phyloP scores from a whole-genome alignment of 2,797 vertebrate species.

The Characodon lateralis region DNA sequence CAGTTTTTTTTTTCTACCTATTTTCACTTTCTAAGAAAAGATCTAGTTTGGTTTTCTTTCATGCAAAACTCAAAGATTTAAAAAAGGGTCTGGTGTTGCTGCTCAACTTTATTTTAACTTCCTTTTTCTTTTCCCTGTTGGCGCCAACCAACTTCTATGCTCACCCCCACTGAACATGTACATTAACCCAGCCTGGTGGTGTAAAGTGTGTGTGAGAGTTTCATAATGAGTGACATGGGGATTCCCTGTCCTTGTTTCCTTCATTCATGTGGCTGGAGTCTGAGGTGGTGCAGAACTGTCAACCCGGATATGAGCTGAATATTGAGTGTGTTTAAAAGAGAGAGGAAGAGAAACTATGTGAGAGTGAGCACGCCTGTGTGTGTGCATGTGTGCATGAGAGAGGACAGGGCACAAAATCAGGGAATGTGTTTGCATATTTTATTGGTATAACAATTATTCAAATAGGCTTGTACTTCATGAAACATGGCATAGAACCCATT shows the following conservation, averaged over 20 bases:
- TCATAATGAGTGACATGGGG: slow-evolving; percentile 68
- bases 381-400: background rate
- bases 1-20: background rate
- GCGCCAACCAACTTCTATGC: slow-evolving; percentile 7
- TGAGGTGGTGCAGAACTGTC: slow-evolving; percentile 38
- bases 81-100: background rate
- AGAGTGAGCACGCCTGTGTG: background rate
- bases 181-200: slow-evolving; percentile 4
- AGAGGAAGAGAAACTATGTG: slow-evolving; percentile 30
- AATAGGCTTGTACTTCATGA: slow-evolving; percentile 22
- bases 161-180: slow-evolving; percentile 2
- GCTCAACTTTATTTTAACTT: slow-evolving; percentile 10
- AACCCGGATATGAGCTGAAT: slow-evolving; percentile 56
- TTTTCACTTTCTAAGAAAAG: slow-evolving; percentile 1
- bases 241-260: slow-evolving; percentile 73
- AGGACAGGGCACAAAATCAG: slow-evolving; percentile 7
- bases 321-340: slow-evolving; percentile 36
- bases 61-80: background rate
- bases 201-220: slow-evolving; percentile 44
- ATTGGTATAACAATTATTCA: slow-evolving; percentile 38
- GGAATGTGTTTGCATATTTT: slow-evolving; percentile 30
- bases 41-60: background rate
- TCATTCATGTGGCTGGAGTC: slow-evolving; percentile 79
- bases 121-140: background rate
- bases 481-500: background rate